Evolutionary conservation across 1,140 invertebrate genomes (phyloP).

Genomic region (Ostrea edulis): DNA sequence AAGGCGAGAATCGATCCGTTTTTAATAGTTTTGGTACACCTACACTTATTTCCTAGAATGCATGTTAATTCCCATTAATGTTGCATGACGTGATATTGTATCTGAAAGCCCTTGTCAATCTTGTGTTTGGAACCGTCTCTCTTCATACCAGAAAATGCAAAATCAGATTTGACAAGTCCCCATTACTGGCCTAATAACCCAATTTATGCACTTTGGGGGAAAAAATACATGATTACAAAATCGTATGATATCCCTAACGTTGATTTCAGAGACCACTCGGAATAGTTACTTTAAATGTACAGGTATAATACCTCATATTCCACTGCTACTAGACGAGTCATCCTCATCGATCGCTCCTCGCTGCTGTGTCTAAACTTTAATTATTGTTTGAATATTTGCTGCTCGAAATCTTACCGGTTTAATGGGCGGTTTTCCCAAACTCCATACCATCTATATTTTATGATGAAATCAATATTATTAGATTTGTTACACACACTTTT

Average conservation of each 20-base stretch:
- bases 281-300: neutral
- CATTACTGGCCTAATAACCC: neutral
- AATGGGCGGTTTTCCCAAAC: neutral
- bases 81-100: neutral
- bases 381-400: slow-evolving; percentile 38
- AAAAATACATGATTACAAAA: neutral
- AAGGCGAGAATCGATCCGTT: neutral
- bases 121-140: neutral
- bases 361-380: slow-evolving; percentile 24
- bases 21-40: neutral
- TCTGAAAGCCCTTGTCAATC: slow-evolving; percentile 2
- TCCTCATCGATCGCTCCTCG: neutral
- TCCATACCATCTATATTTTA: slow-evolving; percentile 26
- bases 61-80: slow-evolving; percentile 12
- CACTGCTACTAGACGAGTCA: neutral
- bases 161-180: neutral
- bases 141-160: neutral
- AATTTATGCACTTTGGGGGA: neutral
- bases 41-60: neutral
- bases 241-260: too few relatives aligned
- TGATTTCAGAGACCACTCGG: neutral
- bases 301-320: neutral
- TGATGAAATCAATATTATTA: slow-evolving; percentile 34
- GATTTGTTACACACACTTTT: neutral
- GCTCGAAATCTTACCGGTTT: slow-evolving; percentile 5